Base-by-base conservation (phyloP, 2,797 vertebrate species). In the Champsocephalus esox region DNA sequence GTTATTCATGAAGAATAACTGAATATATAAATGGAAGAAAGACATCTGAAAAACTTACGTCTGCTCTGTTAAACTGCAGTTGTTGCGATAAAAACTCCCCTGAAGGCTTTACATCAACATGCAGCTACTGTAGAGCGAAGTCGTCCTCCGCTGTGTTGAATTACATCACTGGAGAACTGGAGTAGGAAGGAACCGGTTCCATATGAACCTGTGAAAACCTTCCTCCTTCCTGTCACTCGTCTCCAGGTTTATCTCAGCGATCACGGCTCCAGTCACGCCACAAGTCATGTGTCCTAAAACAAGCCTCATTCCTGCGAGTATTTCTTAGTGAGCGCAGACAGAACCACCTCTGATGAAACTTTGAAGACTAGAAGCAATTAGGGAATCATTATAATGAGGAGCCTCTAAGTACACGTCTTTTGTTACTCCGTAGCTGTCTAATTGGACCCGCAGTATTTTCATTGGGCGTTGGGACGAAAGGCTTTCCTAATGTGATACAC, bases 321-420 rank as follows among this genome's bases (percentile, higher is more conserved):
- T 82, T 82, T 76, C 80, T 51, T 50, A 55, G 57, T 49, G 6
- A 57, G 67, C 61, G 12, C 69, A 69, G 75, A 87, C 46, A 70
- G 79, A 64, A 89, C 9, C 86, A 77, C 81, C 65, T 83, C 78
- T 66, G 77, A 86, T 90, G 76, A 82, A 79, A 88, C 87, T 92
- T 84, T 88, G 85, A 93, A 93, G 88, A 79, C 83, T 76, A 81
- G 85, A 91, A 90, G 84, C 92, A 94, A 92, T 93, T 92, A 92
- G 86, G 70, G 79, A 83, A 76, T 91, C 87, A 81, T 88, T 73
- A 88, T 92, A 91, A 92, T 81, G 88, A 92, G 87, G 66, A 89
- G 87, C 78, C 85, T 89, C 85, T 88, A 82, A 92, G 87, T 89
- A 86, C 75, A 80, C 65, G 49, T 83, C 81, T 87, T 92, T 91